Conservation (phyloP, 2,888 invertebrate species). For the Drosophila phalerata region DNA sequence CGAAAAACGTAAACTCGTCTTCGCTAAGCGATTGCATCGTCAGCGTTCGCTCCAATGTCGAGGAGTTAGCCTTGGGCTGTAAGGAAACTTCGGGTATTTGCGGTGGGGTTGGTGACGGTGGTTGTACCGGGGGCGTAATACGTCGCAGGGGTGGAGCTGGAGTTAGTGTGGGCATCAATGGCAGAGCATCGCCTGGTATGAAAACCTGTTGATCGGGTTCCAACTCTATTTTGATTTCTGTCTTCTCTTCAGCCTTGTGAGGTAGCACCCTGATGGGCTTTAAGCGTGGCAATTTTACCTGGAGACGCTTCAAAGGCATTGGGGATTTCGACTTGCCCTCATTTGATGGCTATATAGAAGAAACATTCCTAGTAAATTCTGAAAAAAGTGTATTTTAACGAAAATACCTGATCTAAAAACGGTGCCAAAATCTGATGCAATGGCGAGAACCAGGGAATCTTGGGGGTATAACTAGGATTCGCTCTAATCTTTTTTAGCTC, state of each 20-base stretch:
- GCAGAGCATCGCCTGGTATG: conserved; percentile 10
- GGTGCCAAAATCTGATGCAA: conserved; percentile 54
- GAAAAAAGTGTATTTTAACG: too few relatives aligned
- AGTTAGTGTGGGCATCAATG: conserved; percentile 7
- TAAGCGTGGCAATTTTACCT: conserved; percentile 61
- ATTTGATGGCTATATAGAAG: conserved; percentile 8
- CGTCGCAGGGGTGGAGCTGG: conserved; percentile 31
- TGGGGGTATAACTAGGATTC: conserved; percentile 54
- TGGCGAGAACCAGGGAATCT: conserved; percentile 59
- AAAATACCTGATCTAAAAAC: conserved; percentile 57
- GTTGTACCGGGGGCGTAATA: conserved; percentile 16
- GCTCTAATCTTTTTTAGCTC: conserved; percentile 61
- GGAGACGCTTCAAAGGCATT: conserved; percentile 44
- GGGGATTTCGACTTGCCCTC: background rate
- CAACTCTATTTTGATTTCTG: conserved; percentile 30
- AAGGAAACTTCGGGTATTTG: background rate
- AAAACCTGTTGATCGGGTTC: conserved; percentile 35
- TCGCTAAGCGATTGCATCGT: conserved; percentile 35
- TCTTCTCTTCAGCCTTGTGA: conserved; percentile 19
- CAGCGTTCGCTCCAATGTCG: conserved; percentile 13
- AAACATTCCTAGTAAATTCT: background rate
- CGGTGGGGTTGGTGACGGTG: background rate
- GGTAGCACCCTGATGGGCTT: conserved; percentile 35
- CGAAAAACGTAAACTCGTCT: conserved; percentile 71
- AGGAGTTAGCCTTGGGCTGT: background rate